phyloP scores from a whole-genome alignment of 1,140 invertebrate genomes.

The Myzus persicae region DNA sequence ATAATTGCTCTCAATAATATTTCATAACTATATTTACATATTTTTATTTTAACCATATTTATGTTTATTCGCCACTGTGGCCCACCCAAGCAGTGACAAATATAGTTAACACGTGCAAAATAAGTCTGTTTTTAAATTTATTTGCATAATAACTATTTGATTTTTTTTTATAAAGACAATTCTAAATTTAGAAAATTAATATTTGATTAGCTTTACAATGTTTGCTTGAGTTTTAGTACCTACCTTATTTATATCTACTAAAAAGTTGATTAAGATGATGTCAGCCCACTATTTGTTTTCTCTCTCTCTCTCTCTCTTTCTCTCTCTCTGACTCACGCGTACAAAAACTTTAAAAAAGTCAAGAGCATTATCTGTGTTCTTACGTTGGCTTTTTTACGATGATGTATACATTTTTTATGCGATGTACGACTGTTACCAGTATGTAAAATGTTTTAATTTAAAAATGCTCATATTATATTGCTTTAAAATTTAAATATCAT shows the following conservation, averaged over 20 bases:
- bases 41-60: conserved; percentile 11
- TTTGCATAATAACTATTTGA: neutral
- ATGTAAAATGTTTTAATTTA: too few species aligned
- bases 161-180: neutral
- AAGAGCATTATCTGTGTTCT: too few species aligned
- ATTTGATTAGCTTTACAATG: too few species aligned
- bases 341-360: too few species aligned
- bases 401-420: too few species aligned
- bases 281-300: too few species aligned
- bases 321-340: too few species aligned
- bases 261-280: neutral
- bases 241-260: neutral
- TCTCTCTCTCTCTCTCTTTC: too few species aligned
- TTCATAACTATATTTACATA: neutral
- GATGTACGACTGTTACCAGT: too few species aligned
- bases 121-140: neutral
- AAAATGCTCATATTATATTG: too few species aligned
- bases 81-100: conserved; percentile 9
- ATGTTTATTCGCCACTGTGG: neutral
- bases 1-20: neutral
- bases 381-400: too few species aligned
- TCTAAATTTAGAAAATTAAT: conserved; percentile 6
- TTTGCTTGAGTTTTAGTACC: neutral
- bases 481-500: too few species aligned
- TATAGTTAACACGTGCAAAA: conserved; percentile 10